Percentiles rank a stretch among this genome's conserved stretches.
phyloP scores from a whole-genome alignment of 1,140 invertebrate species.

The Macrosteles quadrilineatus region DNA sequence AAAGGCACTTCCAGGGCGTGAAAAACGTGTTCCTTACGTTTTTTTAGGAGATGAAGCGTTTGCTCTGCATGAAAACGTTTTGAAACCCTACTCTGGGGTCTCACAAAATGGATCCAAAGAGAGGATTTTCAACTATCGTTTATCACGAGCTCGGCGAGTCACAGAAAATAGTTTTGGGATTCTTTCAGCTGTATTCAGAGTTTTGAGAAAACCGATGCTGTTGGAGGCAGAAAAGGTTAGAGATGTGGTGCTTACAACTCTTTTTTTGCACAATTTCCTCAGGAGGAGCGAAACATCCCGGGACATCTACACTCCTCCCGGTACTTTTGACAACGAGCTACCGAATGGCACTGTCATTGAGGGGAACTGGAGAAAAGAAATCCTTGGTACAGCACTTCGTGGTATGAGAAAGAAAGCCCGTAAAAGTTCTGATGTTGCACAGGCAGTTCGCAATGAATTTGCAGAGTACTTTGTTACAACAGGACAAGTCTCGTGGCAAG shows the following conservation, averaged over 20 bases:
- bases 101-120: constrained; percentile 30
- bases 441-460: neutral
- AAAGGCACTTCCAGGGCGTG: constrained; percentile 36
- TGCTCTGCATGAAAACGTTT: constrained; percentile 45
- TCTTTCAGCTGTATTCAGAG: neutral
- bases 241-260: neutral
- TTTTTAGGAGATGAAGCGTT: constrained; percentile 52
- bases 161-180: constrained; percentile 50
- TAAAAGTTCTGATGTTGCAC: neutral
- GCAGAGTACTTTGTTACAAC: constrained; percentile 14
- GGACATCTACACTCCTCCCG: neutral
- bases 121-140: constrained; percentile 48
- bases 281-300: neutral
- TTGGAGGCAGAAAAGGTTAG: neutral
- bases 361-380: neutral
- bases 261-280: constrained; percentile 10
- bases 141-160: constrained; percentile 40
- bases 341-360: neutral
- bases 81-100: constrained; percentile 47
- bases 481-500: constrained; percentile 13
- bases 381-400: neutral
- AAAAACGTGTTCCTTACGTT: constrained; percentile 41
- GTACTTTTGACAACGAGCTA: constrained; percentile 11
- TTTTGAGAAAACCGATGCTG: constrained; percentile 26
- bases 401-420: neutral